Base-by-base conservation (phyloP, 2,888 invertebrate species). In the Drepanosiphum platanoidis region DNA sequence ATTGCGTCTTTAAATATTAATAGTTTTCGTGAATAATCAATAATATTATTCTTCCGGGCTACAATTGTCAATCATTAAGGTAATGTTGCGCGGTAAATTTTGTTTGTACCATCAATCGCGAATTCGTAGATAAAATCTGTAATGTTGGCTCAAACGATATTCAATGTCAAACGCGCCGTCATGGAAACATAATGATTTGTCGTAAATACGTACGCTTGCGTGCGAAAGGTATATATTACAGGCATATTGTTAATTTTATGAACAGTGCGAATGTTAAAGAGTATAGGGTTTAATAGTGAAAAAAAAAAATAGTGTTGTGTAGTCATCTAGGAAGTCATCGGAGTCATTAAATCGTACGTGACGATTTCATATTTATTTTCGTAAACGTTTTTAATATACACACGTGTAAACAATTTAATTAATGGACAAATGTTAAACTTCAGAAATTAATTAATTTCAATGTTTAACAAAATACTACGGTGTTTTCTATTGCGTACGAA, bases 241-340 rank as follows among this genome's bases (percentile, higher is more conserved):
- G 52, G 46, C 32, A 39, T 78, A 79, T 39, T 66, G 66, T 79
- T 32, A 32, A 32, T 79, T 79, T 78, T 64, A 64, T 64, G 27
- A 64, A 64, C 13, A 77, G 15, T 64, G 61, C 27, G 61, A 77
- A n/a, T 27, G 36, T 78, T 66, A 30, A 42, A 58, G 58, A 64
- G n/a, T 15, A n/a, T 30, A 64, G 18, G 39, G 9, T 30, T 27
- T 61, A 78, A 78, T 77, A 77, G 30, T 36, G n/a, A n/a, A n/a
- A n/a, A n/a, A n/a, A n/a, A 7, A 39, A 78, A 78, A 78, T 32
- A 64, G 39, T 78, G 30, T 30, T 22, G 42, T 13, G 27, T 18
- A 78, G 78, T 78, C 78, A 78, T 78, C 78, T 78, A 78, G 64
- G 78, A 78, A 78, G 64, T 78, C 30, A 13, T 30, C 34, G 15